Percentiles rank a stretch among this genome's conserved stretches.
phyloP scores from a whole-genome alignment of 1,140 invertebrate species.

The Calephelis virginiensis region DNA sequence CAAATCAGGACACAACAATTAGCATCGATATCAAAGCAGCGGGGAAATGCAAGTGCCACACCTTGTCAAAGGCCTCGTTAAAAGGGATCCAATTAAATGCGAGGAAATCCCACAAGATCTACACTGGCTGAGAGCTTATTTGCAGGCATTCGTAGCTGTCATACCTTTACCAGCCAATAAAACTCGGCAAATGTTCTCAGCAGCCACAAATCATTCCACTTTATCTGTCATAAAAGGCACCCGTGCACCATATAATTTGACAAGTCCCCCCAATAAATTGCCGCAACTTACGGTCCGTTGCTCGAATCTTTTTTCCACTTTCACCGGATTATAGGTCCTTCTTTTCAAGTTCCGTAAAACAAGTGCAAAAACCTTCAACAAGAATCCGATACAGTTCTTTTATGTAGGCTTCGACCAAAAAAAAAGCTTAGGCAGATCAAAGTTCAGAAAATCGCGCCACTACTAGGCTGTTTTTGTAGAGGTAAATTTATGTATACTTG shows the following conservation, averaged over 20 bases:
- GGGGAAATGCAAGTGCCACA: too few relatives aligned
- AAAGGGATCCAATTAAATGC: too few relatives aligned
- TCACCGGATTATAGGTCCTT: background rate
- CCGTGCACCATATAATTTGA: slow-evolving; percentile 13
- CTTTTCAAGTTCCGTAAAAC: background rate
- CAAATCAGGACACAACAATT: too few relatives aligned
- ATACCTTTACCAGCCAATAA: background rate
- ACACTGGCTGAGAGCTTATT: too few relatives aligned
- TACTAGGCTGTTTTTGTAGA: too few relatives aligned
- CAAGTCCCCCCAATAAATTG: slow-evolving; percentile 14
- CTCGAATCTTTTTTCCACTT: slow-evolving; percentile 1
- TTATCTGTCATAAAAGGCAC: slow-evolving; percentile 14
- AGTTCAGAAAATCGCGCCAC: too few relatives aligned
- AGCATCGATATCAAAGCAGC: too few relatives aligned
- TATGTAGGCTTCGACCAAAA: background rate
- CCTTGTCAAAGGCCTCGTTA: too few relatives aligned
- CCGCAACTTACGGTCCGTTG: background rate
- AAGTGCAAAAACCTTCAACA: background rate
- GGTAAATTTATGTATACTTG: too few relatives aligned
- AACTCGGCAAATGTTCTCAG: background rate
- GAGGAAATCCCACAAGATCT: too few relatives aligned
- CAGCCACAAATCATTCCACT: background rate
- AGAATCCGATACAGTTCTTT: background rate
- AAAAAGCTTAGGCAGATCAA: too few relatives aligned
- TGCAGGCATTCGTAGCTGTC: background rate